Base-by-base conservation (phyloP, 2,888 invertebrate genomes). In the Eristalis pertinax region DNA sequence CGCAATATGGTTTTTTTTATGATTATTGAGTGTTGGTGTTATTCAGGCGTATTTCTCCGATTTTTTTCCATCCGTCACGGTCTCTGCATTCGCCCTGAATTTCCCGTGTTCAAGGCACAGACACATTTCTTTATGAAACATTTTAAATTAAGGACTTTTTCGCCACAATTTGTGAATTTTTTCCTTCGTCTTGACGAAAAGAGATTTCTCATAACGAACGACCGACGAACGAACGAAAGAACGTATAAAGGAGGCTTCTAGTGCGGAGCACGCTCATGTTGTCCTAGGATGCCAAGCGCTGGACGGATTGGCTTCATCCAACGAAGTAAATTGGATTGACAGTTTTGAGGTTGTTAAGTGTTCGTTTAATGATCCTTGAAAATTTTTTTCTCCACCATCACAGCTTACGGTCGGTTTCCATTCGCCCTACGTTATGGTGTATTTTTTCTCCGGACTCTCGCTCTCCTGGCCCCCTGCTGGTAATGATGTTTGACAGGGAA, bases 301-400 rank as follows among this genome's bases (percentile, higher is more conserved):
- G 38, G 29, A 60, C 32, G 67, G 50, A 86, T 86, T 86, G 78
- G 74, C 82, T 86, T 82, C 82, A 82, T 75, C 75, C 77, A 70
- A 82, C 65, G 82, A 86, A 78, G 74, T 67, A 70, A 82, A 86
- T 86, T 86, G 82, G 78, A 86, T 86, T 86, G 86, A 75, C 86
- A 86, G 78, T 82, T 86, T 82, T 82, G 86, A 86, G 78, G 82
- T 67, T 78, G 70, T 74, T 78, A 56, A 82, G 60, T 86, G 65
- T 78, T 82, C 82, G 78, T 75, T 86, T 70, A 86, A 86, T 86
- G 86, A 86, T 78, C 74, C 82, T 78, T 82, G 82, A 86, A 74
- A 15, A 78, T 26, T 75, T 86, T 82, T 78, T 74, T 62, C n/a
- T 43, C 19, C 69, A 50, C 50, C 73, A 81, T 69, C 43, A 62